Evolutionary conservation across 1,140 invertebrate species (phyloP), one percentile per base, ranked within the genome.

Genomic region (Tetragnatha versicolor): DNA sequence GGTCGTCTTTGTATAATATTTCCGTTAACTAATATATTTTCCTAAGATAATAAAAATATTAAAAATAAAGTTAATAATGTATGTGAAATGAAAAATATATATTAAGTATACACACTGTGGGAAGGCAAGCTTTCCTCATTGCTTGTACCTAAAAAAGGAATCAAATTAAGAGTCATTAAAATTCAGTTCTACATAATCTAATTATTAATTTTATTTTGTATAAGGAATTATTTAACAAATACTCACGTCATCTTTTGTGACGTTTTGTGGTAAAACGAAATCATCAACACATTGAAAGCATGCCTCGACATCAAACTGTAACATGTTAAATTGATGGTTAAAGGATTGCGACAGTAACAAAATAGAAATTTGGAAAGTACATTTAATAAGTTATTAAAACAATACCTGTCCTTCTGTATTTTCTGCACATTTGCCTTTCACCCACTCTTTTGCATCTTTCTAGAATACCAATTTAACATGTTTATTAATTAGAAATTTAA

Each of bases 191-290:
- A 42, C 39, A 7, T 17, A 9, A 3, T 49, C 33, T 20, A 33
- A 51, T 60, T 35, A 49, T 10, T 68, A 20, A 7, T 49, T 9
- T 33, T 68, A 9, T 33, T n/a, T 35, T 27, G 2, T 9, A 1
- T 51, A 45, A 45, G 17, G n/a, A 68, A 68, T 68, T 29, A 6
- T 51, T 27, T 1, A 51, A 25, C 7, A 35, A 45, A 45, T 27
- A 69, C 63, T 60, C 25, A 79, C 76, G 49, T 79, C 76, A 69
- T 79, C 63, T 69, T 51, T 68, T 3, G 76, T 79, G 27, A 69
- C 76, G 61, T 79, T 79, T n/a, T 69, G 63, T 37, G 76, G 76
- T 22, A 79, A 61, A 20, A 29, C 35, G 37, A 58, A 79, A 27
- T 69, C 33, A 49, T 79, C 76, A 14, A 79, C 76, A 58, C 76